phyloP scores from a whole-genome alignment of 1,140 invertebrate genomes.

The Drosophila navojoa region DNA sequence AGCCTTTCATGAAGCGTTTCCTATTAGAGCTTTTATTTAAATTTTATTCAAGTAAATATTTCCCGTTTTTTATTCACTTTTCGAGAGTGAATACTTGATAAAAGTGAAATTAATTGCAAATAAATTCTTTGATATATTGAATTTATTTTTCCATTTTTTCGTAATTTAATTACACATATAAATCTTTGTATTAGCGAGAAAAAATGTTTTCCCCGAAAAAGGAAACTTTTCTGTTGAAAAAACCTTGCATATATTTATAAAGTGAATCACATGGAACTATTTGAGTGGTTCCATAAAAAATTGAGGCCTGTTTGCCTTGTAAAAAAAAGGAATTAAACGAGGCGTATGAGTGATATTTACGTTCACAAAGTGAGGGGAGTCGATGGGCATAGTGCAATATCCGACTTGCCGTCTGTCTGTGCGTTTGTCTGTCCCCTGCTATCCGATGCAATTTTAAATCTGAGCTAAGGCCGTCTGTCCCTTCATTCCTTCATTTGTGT shows the following conservation, averaged over 20 bases:
- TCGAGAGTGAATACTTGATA: not conserved
- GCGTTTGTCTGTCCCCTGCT: too few species aligned
- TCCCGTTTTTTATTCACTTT: not conserved
- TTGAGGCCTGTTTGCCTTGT: too few species aligned
- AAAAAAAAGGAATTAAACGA: not conserved
- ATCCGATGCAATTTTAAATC: conserved; percentile 14
- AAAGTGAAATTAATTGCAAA: not conserved
- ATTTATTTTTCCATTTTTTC: conserved; percentile 1
- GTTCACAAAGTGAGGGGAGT: too few species aligned
- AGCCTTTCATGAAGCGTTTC: too few species aligned
- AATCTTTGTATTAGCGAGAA: not conserved
- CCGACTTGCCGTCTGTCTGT: too few species aligned
- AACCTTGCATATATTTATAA: not conserved
- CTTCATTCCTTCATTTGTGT: not conserved
- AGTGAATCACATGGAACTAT: not conserved
- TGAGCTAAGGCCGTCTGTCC: conserved; percentile 5
- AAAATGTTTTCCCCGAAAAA: too few species aligned
- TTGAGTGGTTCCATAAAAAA: too few species aligned
- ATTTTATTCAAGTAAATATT: not conserved
- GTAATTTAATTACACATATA: not conserved
- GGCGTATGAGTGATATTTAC: conserved; percentile 32
- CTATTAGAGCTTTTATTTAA: too few species aligned
- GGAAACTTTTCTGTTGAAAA: not conserved
- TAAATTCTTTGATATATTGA: not conserved
- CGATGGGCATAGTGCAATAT: too few species aligned